Evolutionary conservation across 2,888 invertebrate genomes (phyloP).

Genomic region (Hedychridium roseum): DNA sequence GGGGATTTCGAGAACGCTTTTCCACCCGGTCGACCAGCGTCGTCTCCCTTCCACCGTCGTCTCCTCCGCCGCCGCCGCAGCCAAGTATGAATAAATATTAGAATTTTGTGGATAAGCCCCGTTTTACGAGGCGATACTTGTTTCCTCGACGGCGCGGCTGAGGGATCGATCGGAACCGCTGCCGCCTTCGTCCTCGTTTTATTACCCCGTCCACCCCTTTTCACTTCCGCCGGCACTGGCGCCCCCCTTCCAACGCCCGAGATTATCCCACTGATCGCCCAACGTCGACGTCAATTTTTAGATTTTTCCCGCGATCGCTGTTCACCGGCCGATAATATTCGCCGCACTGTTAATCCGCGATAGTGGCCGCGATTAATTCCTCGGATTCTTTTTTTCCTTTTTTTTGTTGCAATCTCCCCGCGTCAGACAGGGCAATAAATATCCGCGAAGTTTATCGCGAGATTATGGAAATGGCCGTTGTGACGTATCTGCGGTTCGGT

Average conservation of each 20-base stretch:
- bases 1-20: conserved; percentile 57
- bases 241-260: conserved; percentile 11
- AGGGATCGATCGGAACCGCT: conserved; percentile 49
- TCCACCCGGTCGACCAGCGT: conserved; percentile 51
- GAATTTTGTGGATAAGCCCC: conserved; percentile 58
- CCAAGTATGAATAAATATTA: conserved; percentile 60
- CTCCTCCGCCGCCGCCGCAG: conserved; percentile 19
- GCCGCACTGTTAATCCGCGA: too few species aligned
- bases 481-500: too few species aligned
- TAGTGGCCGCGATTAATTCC: too few species aligned
- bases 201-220: conserved; percentile 10
- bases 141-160: conserved; percentile 42
- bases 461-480: too few species aligned
- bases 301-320: too few species aligned
- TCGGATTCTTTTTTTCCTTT: too few species aligned
- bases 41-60: conserved; percentile 23
- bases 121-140: conserved; percentile 59
- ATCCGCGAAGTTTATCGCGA: too few species aligned
- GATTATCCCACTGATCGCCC: conserved; percentile 11
- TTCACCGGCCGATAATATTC: too few species aligned
- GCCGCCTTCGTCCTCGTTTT: conserved; percentile 5
- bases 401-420: too few species aligned
- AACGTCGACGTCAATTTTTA: neutral
- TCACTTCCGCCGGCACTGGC: conserved; percentile 8
- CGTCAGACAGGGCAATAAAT: too few species aligned